Evolutionary conservation across 2,888 invertebrate species (phyloP).

Genomic region (Drosophila nigricruria): DNA sequence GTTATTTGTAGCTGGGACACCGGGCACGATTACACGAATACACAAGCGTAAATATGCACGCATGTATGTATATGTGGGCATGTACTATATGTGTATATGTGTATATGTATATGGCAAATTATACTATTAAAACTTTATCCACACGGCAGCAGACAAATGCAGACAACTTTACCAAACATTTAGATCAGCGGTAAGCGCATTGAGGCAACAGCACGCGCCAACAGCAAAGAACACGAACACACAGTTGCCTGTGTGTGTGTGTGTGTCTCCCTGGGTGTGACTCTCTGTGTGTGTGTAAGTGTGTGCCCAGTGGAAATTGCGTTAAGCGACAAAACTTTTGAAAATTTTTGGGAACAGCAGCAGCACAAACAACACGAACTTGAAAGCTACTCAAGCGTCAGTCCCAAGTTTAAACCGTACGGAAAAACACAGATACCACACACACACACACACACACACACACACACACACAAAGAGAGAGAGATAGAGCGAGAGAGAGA

Average conservation of each 20-base stretch:
- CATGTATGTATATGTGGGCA: slow-evolving; percentile 1
- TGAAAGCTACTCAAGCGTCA: slow-evolving; percentile 27
- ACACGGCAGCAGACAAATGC: slow-evolving; percentile 24
- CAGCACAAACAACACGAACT: slow-evolving; percentile 21
- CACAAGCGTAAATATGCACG: not conserved
- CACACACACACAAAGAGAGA: no score
- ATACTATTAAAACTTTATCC: slow-evolving; percentile 60
- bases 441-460: not conserved
- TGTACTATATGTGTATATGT: not conserved
- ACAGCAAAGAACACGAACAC: slow-evolving; percentile 15
- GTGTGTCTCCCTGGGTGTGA: not conserved
- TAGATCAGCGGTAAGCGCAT: slow-evolving; percentile 33
- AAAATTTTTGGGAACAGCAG: slow-evolving; percentile 12
- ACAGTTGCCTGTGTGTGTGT: slow-evolving; percentile 14
- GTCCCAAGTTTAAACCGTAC: slow-evolving; percentile 10
- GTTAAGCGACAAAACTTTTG: slow-evolving; percentile 44
- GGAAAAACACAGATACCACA: slow-evolving; percentile 5
- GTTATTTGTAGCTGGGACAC: slow-evolving; percentile 27
- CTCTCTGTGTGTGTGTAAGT: not conserved
- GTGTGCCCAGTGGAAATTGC: slow-evolving; percentile 32
- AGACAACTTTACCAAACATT: slow-evolving; percentile 49
- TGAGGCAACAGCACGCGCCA: slow-evolving; percentile 11
- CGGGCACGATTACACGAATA: slow-evolving; percentile 16
- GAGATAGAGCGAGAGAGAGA: no score
- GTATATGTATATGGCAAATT: slow-evolving; percentile 33